Percentiles rank a stretch among this genome's conserved stretches.
phyloP scores from a whole-genome alignment of 2,113 vertebrate species.

The Laticauda colubrina region DNA sequence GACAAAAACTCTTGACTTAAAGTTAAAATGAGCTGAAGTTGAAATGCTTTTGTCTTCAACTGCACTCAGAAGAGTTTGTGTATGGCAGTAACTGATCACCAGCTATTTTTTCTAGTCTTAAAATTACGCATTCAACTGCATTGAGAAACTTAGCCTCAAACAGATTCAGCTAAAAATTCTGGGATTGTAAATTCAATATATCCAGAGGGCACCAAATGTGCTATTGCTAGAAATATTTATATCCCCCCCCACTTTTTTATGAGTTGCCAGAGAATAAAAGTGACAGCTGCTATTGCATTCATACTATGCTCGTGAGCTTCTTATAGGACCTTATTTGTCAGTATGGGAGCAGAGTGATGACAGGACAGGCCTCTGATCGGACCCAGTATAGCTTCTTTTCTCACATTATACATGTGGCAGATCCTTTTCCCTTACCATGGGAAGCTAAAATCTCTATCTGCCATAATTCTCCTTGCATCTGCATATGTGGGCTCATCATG shows the following conservation, averaged over 20 bases:
- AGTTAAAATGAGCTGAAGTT: not conserved
- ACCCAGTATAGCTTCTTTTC: not conserved
- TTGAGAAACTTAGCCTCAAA: not conserved
- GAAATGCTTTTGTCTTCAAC: not conserved
- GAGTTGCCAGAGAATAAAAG: not conserved
- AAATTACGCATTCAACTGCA: not conserved
- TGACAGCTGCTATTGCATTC: not conserved
- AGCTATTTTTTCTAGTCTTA: not conserved
- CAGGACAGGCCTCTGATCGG: not conserved
- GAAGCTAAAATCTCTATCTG: too few species aligned
- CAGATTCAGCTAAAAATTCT: not conserved
- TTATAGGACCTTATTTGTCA: not conserved
- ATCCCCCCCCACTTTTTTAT: not conserved
- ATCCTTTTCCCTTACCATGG: not conserved
- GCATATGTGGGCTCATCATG: too few species aligned
- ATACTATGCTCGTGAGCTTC: not conserved
- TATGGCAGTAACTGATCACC: slow-evolving; percentile 41
- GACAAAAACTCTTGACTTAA: slow-evolving; percentile 14
- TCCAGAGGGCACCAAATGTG: not conserved
- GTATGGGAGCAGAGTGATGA: not conserved
- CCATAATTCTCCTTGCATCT: too few species aligned
- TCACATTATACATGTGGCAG: not conserved
- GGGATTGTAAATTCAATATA: not conserved
- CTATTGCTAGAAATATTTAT: not conserved
- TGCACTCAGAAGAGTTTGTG: slow-evolving; percentile 11